Conservation (phyloP, 2,113 vertebrate species). For the Ceyx cyanopectus region DNA sequence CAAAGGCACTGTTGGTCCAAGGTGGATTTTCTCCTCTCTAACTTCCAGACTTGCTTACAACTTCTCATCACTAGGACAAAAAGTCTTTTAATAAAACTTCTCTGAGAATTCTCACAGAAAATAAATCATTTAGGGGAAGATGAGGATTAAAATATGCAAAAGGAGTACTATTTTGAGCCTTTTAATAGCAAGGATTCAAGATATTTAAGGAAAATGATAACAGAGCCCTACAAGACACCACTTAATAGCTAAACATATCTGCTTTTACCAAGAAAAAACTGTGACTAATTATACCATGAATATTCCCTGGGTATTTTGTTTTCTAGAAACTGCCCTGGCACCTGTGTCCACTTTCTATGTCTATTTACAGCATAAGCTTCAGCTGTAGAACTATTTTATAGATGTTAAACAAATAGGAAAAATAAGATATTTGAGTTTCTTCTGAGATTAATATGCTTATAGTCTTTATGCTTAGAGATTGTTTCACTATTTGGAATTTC, state of each 20-base stretch:
- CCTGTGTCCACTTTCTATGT: rapidly evolving
- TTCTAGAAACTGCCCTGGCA: background rate
- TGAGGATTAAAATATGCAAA: background rate
- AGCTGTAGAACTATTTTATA: too few relatives aligned
- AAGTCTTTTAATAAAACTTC: slow-evolving; percentile 6
- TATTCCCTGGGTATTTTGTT: background rate
- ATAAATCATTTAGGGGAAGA: slow-evolving; percentile 6
- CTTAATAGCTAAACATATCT: background rate
- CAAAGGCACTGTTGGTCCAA: background rate
- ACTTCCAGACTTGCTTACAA: background rate
- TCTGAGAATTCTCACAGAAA: background rate
- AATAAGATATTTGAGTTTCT: too few relatives aligned
- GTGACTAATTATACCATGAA: background rate
- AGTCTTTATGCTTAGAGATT: too few relatives aligned
- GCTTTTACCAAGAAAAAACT: background rate
- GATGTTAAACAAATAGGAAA: too few relatives aligned
- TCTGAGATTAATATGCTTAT: too few relatives aligned
- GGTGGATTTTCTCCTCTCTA: background rate
- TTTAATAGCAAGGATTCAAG: background rate
- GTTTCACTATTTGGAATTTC: too few relatives aligned
- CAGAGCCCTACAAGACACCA: background rate
- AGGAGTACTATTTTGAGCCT: background rate
- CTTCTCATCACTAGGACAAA: slow-evolving; percentile 1
- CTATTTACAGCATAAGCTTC: too few relatives aligned
- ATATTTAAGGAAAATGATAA: background rate